phyloP scores from a whole-genome alignment of 2,888 invertebrate species.

The Ormyrus labotus region DNA sequence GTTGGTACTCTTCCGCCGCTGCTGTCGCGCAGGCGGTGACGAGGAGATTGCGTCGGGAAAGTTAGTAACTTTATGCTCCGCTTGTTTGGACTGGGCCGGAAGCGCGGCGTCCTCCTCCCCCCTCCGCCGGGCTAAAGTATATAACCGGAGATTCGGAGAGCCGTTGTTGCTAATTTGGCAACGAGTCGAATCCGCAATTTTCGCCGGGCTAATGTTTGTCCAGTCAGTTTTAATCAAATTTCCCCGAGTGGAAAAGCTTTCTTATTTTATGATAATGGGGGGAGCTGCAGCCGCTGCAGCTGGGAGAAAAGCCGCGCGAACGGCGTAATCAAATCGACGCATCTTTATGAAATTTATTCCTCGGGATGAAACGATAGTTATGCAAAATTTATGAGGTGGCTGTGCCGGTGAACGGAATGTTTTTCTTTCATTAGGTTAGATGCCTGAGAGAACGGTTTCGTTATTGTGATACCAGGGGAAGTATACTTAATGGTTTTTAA shows the following conservation, averaged over 20 bases:
- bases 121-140: too few relatives aligned
- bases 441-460: not conserved
- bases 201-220: conserved; percentile 45
- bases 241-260: not conserved
- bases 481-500: too few relatives aligned
- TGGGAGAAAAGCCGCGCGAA: not conserved
- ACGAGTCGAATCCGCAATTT: conserved; percentile 56
- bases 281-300: not conserved
- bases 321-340: conserved; percentile 38
- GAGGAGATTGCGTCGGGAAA: conserved; percentile 68
- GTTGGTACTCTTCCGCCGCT: conserved; percentile 55
- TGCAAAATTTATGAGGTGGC: conserved; percentile 26
- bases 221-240: conserved; percentile 52
- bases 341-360: conserved; percentile 35
- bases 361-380: conserved; percentile 1
- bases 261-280: conserved; percentile 35
- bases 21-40: conserved; percentile 62
- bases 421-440: conserved; percentile 19
- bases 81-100: conserved; percentile 70
- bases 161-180: conserved; percentile 71
- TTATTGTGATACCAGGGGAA: not conserved
- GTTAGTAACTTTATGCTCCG: conserved; percentile 70
- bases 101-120: conserved; percentile 56
- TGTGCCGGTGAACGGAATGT: not conserved
- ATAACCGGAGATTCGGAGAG: not conserved